A percentile compares a stretch with the other conserved stretches of the same genome.
Evolutionary conservation across 1,140 invertebrate genomes (phyloP).

Genomic region (Oreohelix idahoensis): DNA sequence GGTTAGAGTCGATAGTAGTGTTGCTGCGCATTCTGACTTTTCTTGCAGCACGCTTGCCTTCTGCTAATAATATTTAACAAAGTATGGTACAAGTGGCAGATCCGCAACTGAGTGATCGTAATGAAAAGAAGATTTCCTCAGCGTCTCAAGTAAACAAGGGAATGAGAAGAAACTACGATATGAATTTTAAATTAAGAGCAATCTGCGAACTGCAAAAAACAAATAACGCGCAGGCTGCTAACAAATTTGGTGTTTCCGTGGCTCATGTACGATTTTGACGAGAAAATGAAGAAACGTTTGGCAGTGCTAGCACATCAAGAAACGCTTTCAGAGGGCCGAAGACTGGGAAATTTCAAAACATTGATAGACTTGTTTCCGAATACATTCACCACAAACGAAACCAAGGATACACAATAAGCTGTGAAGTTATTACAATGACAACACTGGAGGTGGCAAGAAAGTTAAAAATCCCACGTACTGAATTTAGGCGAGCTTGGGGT

Average conservation of each 20-base stretch:
- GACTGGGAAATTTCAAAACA: not conserved
- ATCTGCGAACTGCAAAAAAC: not conserved
- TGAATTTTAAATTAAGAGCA: not conserved
- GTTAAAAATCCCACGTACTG: not conserved
- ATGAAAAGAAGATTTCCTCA: too few species aligned
- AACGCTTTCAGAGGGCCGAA: not conserved
- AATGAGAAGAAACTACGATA: slow-evolving; percentile 5
- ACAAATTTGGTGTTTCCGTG: not conserved
- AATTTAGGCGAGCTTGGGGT: not conserved
- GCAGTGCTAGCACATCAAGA: not conserved
- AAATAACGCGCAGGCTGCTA: not conserved
- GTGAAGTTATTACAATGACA: not conserved
- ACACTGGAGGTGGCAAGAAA: not conserved
- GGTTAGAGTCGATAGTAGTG: too few species aligned
- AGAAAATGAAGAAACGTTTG: not conserved
- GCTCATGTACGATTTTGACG: not conserved
- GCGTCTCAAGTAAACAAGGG: slow-evolving; percentile 17
- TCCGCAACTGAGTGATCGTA: too few species aligned
- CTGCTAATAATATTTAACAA: too few species aligned
- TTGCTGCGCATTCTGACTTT: too few species aligned
- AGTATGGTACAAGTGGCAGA: too few species aligned
- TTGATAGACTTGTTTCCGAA: not conserved
- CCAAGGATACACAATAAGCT: not conserved
- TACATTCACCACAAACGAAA: not conserved
- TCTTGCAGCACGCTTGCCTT: too few species aligned